Conservation (phyloP, 37 sponge, comb jelly and placozoan species). For the Chondrosia reniformis region DNA sequence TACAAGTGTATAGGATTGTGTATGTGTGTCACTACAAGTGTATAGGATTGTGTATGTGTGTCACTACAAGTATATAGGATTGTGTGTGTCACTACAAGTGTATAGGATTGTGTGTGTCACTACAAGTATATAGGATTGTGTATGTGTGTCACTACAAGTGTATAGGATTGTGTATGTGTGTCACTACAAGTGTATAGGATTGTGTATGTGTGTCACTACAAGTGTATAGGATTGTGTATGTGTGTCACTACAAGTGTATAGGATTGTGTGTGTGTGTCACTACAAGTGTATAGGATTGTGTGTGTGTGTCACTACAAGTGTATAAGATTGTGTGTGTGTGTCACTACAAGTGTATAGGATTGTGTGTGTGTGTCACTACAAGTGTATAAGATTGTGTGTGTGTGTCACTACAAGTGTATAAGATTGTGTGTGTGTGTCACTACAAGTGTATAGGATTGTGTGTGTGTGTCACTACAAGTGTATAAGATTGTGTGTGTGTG, state of each 20-base stretch:
- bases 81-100: no score
- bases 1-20: no score
- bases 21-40: slow-evolving; percentile 9
- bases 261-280: slow-evolving; percentile 15
- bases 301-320: slow-evolving; percentile 12
- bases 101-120: not conserved
- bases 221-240: not conserved
- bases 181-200: slow-evolving; percentile 4
- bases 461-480: slow-evolving; percentile 10
- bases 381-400: slow-evolving; percentile 18
- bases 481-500: slow-evolving; percentile 4
- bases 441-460: slow-evolving; percentile 17
- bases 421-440: not conserved
- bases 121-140: slow-evolving; percentile 14
- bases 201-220: slow-evolving; percentile 18
- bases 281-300: not conserved
- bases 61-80: no score
- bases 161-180: slow-evolving; percentile 2
- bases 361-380: slow-evolving; percentile 5
- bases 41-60: slow-evolving; percentile 17
- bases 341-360: not conserved
- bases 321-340: slow-evolving; percentile 20
- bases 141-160: slow-evolving; percentile 6
- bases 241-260: slow-evolving; percentile 14
- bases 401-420: slow-evolving; percentile 8